A percentile compares a stretch with the other conserved stretches of the same genome.
These are phyloP conservation scores for Emesis russula DNA, from an alignment of 2,888 invertebrate species.

Conservation along the genomic window DNA sequence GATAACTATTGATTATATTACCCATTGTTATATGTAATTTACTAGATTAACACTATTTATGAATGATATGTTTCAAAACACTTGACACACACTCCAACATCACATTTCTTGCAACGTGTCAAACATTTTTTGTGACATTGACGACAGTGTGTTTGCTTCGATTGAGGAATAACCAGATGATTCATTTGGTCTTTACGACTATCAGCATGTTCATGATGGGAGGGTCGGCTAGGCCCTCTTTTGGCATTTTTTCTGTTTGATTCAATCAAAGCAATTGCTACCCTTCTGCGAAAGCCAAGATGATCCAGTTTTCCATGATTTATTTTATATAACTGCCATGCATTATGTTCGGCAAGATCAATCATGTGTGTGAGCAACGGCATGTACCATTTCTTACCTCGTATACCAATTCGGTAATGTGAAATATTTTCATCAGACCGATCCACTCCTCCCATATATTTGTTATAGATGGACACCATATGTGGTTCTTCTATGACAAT, in stretches of 20 bases:
- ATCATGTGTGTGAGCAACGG: too few species aligned
- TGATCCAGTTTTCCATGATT: too few species aligned
- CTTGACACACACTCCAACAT: conserved; percentile 84
- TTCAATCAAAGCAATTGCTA: conserved; percentile 62
- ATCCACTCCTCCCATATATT: too few species aligned
- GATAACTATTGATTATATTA: conserved; percentile 76
- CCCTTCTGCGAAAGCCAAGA: conserved; percentile 75
- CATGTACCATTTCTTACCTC: too few species aligned
- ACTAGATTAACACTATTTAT: conserved; percentile 76
- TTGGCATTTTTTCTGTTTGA: conserved; percentile 73
- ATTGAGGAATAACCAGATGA: conserved; percentile 71
- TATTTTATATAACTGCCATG: too few species aligned
- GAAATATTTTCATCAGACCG: too few species aligned
- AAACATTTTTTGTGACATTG: conserved; percentile 85
- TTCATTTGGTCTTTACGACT: conserved; percentile 84
- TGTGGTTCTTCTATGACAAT: too few species aligned
- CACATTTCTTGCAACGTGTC: conserved; percentile 83
- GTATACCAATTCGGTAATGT: too few species aligned
- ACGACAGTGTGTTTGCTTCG: conserved; percentile 72
- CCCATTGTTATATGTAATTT: conserved; percentile 74
- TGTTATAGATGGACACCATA: too few species aligned
- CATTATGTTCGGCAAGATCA: too few species aligned
- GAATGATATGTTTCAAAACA: conserved; percentile 82
- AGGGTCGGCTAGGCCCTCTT: conserved; percentile 34
- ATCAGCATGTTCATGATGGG: conserved; percentile 83